phyloP scores from a whole-genome alignment of 2,888 invertebrate genomes.

The Catocala fraxini region DNA sequence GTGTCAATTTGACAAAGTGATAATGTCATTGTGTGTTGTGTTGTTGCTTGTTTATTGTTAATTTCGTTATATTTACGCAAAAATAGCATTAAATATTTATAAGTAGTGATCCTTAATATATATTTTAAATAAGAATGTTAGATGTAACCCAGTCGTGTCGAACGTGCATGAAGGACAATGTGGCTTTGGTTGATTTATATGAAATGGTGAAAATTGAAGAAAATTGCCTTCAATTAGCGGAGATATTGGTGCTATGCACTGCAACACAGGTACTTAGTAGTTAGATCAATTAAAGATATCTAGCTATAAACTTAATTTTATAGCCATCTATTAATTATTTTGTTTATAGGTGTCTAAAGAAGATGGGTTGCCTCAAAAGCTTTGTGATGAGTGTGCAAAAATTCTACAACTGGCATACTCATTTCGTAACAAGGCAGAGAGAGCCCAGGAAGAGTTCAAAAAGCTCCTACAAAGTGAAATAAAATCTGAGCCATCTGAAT shows the following conservation, averaged over 20 bases:
- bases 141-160: conserved; percentile 71
- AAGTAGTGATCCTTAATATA: not conserved
- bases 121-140: conserved; percentile 58
- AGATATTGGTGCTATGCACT: conserved; percentile 70
- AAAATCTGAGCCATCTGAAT: conserved; percentile 50
- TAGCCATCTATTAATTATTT: not conserved
- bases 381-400: conserved; percentile 86
- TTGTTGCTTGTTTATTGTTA: no score
- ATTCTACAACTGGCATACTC: conserved; percentile 80
- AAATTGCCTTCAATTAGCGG: conserved; percentile 64
- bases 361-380: conserved; percentile 88
- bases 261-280: conserved; percentile 64
- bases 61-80: no score
- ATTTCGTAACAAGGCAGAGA: conserved; percentile 70
- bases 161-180: conserved; percentile 77
- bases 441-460: conserved; percentile 68
- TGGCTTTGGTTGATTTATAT: conserved; percentile 67
- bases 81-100: no score
- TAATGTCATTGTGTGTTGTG: not conserved
- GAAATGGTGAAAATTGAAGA: conserved; percentile 66
- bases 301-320: not conserved
- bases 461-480: conserved; percentile 59
- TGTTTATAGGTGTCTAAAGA: conserved; percentile 68
- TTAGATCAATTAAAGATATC: not conserved
- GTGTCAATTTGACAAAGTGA: not conserved